A percentile compares a stretch with the other conserved stretches of the same genome.
These are phyloP conservation scores for Xestia ashworthii DNA, from an alignment of 2,888 invertebrate species.

Conservation along the genomic window DNA sequence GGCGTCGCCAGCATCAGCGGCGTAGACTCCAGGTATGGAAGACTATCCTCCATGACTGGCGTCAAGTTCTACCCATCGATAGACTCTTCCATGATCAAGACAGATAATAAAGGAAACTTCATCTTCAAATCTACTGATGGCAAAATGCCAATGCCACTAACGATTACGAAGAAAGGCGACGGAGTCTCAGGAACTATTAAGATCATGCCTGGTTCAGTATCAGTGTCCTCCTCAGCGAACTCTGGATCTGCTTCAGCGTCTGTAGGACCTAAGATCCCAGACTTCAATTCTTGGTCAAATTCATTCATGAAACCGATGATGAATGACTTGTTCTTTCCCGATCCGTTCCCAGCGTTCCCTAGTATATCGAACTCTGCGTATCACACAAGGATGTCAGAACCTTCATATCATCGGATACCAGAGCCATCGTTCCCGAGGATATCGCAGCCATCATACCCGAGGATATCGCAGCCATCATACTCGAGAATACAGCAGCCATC, in stretches of 20 bases:
- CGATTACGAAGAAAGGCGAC: conserved; percentile 73
- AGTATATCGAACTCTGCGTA: conserved; percentile 62
- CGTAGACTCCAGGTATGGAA: conserved; percentile 78
- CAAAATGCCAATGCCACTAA: conserved; percentile 68
- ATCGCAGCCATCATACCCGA: conserved; percentile 66
- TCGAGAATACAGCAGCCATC: conserved; percentile 64
- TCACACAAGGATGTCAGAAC: conserved; percentile 55
- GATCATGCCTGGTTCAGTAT: conserved; percentile 77
- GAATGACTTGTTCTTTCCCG: conserved; percentile 62
- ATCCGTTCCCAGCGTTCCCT: conserved; percentile 67
- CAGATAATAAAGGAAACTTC: conserved; percentile 59
- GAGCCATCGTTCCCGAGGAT: conserved; percentile 38
- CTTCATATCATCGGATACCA: conserved; percentile 67
- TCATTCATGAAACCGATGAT: conserved; percentile 62
- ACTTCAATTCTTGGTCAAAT: conserved; percentile 58
- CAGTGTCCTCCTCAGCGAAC: conserved; percentile 75
- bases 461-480: conserved; percentile 67
- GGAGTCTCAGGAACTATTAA: conserved; percentile 76
- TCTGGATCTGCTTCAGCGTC: conserved; percentile 66
- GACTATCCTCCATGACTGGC: conserved; percentile 77
- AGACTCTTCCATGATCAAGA: conserved; percentile 61
- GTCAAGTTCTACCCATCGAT: conserved; percentile 75
- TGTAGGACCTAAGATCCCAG: conserved; percentile 45
- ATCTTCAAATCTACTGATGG: conserved; percentile 59
- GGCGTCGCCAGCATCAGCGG: conserved; percentile 79